Evolutionary conservation across 2,113 vertebrate species (phyloP).

Genomic region (Bubo blakistoni): DNA sequence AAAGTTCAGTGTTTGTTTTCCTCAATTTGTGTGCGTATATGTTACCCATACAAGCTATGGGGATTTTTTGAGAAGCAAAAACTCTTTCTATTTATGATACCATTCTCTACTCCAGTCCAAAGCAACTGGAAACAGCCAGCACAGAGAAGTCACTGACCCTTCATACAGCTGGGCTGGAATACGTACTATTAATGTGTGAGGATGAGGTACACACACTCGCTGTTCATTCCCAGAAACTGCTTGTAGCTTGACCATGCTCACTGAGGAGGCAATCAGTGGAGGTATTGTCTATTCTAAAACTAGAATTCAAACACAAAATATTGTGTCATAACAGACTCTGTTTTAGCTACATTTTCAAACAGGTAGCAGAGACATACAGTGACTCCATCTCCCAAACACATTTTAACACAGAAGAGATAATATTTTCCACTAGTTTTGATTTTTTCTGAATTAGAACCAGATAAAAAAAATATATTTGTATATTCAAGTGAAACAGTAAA

Average conservation of each 20-base stretch:
- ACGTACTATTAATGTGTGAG: background rate
- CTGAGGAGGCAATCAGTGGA: background rate
- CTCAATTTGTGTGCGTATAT: background rate
- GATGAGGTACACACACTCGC: background rate
- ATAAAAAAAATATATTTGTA: background rate
- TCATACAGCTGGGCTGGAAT: background rate
- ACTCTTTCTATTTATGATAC: background rate
- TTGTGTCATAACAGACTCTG: background rate
- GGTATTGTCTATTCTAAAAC: background rate
- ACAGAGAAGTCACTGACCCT: background rate
- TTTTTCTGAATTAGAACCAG: background rate
- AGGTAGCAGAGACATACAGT: background rate
- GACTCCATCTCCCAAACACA: background rate
- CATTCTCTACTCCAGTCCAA: background rate
- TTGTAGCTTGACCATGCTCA: background rate
- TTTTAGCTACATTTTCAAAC: background rate
- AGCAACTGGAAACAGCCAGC: background rate
- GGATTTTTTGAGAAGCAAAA: background rate
- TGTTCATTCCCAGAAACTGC: background rate
- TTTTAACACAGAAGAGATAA: background rate
- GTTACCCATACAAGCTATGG: background rate
- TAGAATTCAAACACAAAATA: background rate
- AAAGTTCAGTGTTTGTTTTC: background rate
- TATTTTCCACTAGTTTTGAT: background rate
- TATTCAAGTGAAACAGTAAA: background rate